Percentiles rank a stretch among this genome's conserved stretches.
These are phyloP conservation scores for Onychomys torridus DNA, from an alignment of 2,797 vertebrate genomes.

Conservation along the genomic window DNA sequence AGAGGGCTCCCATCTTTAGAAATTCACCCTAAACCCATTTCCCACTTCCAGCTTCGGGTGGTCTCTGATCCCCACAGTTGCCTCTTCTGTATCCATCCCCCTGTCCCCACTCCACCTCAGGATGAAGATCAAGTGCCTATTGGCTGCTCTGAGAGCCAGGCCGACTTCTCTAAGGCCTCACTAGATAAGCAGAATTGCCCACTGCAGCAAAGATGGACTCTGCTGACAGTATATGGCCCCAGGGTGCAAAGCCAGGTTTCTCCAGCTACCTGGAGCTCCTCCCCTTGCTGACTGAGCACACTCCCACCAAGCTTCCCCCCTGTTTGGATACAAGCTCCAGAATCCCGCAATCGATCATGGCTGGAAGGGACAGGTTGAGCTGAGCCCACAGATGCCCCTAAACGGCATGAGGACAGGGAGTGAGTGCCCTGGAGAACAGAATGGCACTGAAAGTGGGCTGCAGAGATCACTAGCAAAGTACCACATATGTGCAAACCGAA, in stretches of 20 bases:
- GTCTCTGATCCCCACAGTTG: not conserved
- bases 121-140: not conserved
- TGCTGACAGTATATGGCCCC: too few relatives aligned
- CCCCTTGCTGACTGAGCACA: not conserved
- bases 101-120: fast-evolving
- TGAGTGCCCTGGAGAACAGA: too few relatives aligned
- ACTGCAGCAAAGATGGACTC: fast-evolving
- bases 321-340: too few relatives aligned
- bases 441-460: fast-evolving
- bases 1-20: fast-evolving
- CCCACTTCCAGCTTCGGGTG: not conserved
- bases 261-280: not conserved
- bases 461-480: not conserved
- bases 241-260: not conserved
- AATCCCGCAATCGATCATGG: not conserved
- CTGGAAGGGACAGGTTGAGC: not conserved
- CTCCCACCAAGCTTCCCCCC: not conserved
- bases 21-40: fast-evolving
- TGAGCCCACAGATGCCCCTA: not conserved
- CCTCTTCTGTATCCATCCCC: not conserved
- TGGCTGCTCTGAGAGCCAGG: too few relatives aligned
- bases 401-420: not conserved
- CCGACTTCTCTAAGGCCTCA: not conserved
- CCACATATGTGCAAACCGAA: fast-evolving
- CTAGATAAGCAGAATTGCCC: not conserved